These are phyloP conservation scores for Paragorgia papillata DNA, from an alignment of 92 coral and sea anemone species.

Conservation along the genomic window DNA sequence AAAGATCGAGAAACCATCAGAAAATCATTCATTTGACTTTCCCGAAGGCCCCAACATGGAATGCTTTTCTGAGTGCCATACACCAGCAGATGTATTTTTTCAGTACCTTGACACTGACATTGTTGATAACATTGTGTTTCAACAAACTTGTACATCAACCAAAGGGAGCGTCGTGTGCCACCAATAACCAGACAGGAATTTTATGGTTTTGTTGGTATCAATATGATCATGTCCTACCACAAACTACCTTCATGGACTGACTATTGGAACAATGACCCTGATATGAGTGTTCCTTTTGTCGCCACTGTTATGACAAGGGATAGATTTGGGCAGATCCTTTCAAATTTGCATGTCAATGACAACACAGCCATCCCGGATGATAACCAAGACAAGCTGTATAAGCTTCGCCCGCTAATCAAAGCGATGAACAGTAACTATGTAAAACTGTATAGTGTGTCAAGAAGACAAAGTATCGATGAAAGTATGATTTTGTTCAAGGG, in stretches of 20 bases:
- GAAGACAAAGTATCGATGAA: constrained; percentile 53
- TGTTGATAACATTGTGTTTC: constrained; percentile 46
- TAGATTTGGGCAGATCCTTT: too few relatives aligned
- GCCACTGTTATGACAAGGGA: too few relatives aligned
- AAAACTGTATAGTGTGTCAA: constrained; percentile 58
- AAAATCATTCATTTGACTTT: constrained; percentile 39
- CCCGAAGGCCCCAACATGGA: constrained; percentile 52
- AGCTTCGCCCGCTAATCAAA: constrained; percentile 50
- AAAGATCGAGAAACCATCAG: too few relatives aligned
- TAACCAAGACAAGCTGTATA: constrained; percentile 36
- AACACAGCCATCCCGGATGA: constrained; percentile 26
- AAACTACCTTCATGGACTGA: constrained; percentile 62
- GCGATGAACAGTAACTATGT: constrained; percentile 51
- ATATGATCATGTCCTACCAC: constrained; percentile 64
- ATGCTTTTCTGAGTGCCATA: constrained; percentile 45
- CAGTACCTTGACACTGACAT: too few relatives aligned
- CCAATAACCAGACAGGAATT: constrained; percentile 54
- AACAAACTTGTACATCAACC: constrained; percentile 52
- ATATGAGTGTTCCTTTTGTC: constrained; percentile 60
- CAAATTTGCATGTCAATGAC: constrained; percentile 47
- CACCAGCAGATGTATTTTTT: constrained; percentile 56
- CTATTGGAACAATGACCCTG: constrained; percentile 56
- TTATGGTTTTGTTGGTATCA: too few relatives aligned
- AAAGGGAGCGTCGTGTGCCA: constrained; percentile 51
- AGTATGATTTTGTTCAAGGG: too few relatives aligned